Percentiles rank a stretch among this genome's conserved stretches.
Conservation (phyloP, 2,113 vertebrate species). For the Hippoglossus stenolepis region DNA sequence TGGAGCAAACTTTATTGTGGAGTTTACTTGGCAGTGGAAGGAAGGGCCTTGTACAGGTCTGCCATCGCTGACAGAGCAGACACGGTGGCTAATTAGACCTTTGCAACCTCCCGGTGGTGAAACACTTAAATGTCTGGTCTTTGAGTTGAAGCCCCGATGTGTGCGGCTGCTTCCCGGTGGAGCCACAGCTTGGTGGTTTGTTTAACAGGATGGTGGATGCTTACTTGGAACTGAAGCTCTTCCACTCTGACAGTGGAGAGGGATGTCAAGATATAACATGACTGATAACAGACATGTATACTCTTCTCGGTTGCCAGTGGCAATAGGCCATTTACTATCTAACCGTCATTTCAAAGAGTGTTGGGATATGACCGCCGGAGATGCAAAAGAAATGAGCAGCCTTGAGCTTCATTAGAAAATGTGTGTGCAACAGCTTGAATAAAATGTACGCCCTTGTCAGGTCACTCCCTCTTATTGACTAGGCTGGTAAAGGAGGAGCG, state of each 20-base stretch:
- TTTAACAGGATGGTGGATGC: conserved; percentile 42
- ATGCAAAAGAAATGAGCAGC: neutral
- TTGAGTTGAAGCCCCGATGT: conserved; percentile 57
- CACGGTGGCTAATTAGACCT: conserved; percentile 73
- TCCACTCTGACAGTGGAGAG: neutral
- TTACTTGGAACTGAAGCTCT: conserved; percentile 16
- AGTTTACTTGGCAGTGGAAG: conserved; percentile 54
- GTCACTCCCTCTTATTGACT: conserved; percentile 53
- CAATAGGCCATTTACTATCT: neutral
- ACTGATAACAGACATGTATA: neutral
- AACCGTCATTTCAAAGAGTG: conserved; percentile 1
- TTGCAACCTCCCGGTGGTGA: conserved; percentile 65
- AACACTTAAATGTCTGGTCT: conserved; percentile 66
- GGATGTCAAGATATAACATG: neutral
- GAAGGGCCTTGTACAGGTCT: conserved; percentile 64
- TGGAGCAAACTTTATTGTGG: conserved; percentile 37
- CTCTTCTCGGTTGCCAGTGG: neutral
- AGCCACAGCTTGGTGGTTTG: conserved; percentile 25
- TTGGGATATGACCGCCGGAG: neutral
- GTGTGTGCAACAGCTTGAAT: conserved; percentile 2
- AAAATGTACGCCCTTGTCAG: conserved; percentile 41
- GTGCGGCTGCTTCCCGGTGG: conserved; percentile 39
- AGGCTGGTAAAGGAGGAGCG: conserved; percentile 18
- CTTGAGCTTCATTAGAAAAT: neutral
- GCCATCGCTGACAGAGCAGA: conserved; percentile 54